Evolutionary conservation across 2,888 invertebrate genomes (phyloP).

Genomic region (Dasysyrphus tricinctus): DNA sequence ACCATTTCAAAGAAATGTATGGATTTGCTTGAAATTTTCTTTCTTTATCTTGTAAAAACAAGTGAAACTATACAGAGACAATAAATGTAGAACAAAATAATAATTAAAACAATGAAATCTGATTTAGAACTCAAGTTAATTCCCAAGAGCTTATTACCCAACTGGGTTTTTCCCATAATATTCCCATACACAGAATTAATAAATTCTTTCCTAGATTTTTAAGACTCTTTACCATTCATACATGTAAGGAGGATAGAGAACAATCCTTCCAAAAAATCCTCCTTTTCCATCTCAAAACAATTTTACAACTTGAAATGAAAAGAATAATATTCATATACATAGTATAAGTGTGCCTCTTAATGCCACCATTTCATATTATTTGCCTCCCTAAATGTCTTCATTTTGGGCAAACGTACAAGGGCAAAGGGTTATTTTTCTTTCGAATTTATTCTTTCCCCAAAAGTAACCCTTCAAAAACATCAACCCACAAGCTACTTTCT

Average conservation of each 20-base stretch:
- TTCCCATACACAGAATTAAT: not conserved
- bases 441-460: not conserved
- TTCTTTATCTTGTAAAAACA: not conserved
- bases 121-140: constrained; percentile 49
- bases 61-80: too few species aligned
- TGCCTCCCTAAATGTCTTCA: not conserved
- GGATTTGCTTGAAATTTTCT: not conserved
- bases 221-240: not conserved
- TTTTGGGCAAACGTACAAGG: not conserved
- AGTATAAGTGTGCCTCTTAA: constrained; percentile 31
- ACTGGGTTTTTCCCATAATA: constrained; percentile 66
- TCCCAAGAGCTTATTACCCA: constrained; percentile 36
- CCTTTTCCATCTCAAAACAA: not conserved
- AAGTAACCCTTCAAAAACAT: constrained; percentile 53
- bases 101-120: constrained; percentile 63
- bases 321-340: constrained; percentile 56
- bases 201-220: not conserved
- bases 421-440: constrained; percentile 54
- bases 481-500: not conserved
- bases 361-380: constrained; percentile 51
- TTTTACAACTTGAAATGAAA: constrained; percentile 35
- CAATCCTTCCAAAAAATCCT: too few species aligned
- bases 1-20: not conserved
- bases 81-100: constrained; percentile 29
- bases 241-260: too few species aligned